Percentiles rank a stretch among this genome's conserved stretches.
Evolutionary conservation across 2,113 vertebrate genomes (phyloP).

Genomic region (Hippocampus zosterae): DNA sequence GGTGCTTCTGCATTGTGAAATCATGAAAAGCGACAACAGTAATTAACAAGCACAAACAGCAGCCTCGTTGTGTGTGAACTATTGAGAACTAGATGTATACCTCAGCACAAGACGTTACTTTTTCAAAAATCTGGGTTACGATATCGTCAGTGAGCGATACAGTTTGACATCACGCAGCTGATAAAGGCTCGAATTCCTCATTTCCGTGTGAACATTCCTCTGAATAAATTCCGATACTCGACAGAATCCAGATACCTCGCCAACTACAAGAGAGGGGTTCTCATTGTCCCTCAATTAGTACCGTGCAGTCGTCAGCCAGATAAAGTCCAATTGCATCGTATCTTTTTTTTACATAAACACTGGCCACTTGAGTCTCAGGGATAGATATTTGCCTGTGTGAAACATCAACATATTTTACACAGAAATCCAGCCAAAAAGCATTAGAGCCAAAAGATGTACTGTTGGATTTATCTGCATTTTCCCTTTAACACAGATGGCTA

Average conservation of each 20-base stretch:
- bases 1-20: constrained; percentile 24
- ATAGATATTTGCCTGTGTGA: constrained; percentile 48
- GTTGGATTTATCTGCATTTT: not conserved
- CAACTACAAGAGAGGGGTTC: constrained; percentile 41
- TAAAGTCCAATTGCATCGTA: constrained; percentile 47
- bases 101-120: constrained; percentile 4
- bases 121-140: constrained; percentile 3
- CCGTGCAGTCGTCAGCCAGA: constrained; percentile 48
- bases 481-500: not conserved
- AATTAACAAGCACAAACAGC: not conserved
- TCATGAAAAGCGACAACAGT: constrained; percentile 23
- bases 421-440: not conserved
- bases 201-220: constrained; percentile 49
- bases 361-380: constrained; percentile 28
- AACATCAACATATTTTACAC: constrained; percentile 30
- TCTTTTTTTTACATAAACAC: constrained; percentile 61
- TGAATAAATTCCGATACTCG: constrained; percentile 35
- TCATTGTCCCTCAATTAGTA: constrained; percentile 63
- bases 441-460: not conserved
- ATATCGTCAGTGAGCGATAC: constrained; percentile 9
- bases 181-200: constrained; percentile 41
- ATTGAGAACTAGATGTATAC: not conserved
- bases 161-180: constrained; percentile 34
- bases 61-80: not conserved
- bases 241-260: constrained; percentile 59